Evolutionary conservation across 1,140 invertebrate genomes (phyloP).

Genomic region (Drosophila tani): DNA sequence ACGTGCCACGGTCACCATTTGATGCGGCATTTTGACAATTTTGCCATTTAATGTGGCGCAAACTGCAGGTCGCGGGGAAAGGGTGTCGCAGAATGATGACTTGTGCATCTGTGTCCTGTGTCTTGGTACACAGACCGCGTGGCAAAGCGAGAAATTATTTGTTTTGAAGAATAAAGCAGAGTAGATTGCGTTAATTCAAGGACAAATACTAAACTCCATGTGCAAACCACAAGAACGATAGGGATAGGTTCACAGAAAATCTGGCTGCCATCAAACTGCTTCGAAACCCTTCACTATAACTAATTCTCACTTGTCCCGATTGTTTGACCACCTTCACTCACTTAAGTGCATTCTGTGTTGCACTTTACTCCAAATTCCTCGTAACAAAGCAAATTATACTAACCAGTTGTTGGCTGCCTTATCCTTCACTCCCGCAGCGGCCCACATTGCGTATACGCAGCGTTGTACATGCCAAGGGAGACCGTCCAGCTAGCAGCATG

Average conservation of each 20-base stretch:
- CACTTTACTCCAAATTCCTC: constrained; percentile 2
- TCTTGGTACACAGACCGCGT: constrained; percentile 1
- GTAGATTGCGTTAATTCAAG: not conserved
- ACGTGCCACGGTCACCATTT: constrained; percentile 70
- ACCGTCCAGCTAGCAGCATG: constrained; percentile 6
- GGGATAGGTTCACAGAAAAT: not conserved
- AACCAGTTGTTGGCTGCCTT: constrained; percentile 19
- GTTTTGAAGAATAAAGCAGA: not conserved
- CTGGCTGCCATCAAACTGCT: constrained; percentile 1
- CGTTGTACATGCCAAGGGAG: constrained; percentile 20
- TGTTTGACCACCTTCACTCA: constrained; percentile 3
- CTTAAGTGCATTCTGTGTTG: constrained; percentile 33
- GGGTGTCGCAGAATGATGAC: constrained; percentile 17
- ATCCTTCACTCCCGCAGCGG: not conserved
- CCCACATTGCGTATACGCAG: constrained; percentile 63
- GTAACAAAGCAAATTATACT: constrained; percentile 30
- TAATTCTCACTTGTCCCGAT: constrained; percentile 5
- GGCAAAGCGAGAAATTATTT: constrained; percentile 42
- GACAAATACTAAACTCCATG: not conserved
- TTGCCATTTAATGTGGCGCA: constrained; percentile 63
- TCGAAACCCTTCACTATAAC: not conserved
- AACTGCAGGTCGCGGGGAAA: constrained; percentile 17
- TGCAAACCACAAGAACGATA: not conserved
- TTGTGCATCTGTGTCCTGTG: constrained; percentile 20
- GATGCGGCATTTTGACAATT: constrained; percentile 78